Evolutionary conservation across 2,888 invertebrate genomes (phyloP).

Genomic region (Polydrusus tereticollis): DNA sequence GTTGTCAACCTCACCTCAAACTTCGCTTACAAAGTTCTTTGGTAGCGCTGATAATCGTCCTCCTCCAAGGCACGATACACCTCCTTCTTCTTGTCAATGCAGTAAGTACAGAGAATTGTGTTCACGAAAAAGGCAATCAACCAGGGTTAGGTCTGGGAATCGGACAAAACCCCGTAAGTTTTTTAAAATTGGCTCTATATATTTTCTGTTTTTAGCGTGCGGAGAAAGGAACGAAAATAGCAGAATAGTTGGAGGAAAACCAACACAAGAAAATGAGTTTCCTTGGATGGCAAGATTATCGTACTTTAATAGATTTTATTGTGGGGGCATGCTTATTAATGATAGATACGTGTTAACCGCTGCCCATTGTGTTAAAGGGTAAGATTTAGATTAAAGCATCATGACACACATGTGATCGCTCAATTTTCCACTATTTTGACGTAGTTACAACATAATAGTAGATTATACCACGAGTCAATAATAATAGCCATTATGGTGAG

Average conservation of each 20-base stretch:
- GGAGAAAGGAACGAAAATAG: conserved; percentile 86
- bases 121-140: no score
- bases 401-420: no score
- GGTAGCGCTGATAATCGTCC: conserved; percentile 67
- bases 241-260: conserved; percentile 85
- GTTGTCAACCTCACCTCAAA: background rate
- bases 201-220: conserved; percentile 73
- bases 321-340: conserved; percentile 89
- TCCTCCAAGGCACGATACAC: conserved; percentile 73
- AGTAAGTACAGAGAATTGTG: conserved; percentile 71
- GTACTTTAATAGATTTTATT: conserved; percentile 91
- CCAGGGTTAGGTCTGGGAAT: no score
- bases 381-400: conserved; percentile 49
- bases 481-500: no score
- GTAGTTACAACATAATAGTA: no score
- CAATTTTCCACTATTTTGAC: no score
- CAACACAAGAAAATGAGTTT: conserved; percentile 83
- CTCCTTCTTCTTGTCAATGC: conserved; percentile 73
- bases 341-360: conserved; percentile 90
- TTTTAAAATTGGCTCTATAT: no score
- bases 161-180: no score
- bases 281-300: conserved; percentile 91
- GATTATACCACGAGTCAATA: no score
- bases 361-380: conserved; percentile 93
- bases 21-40: conserved; percentile 46